Conservation (phyloP, 1,140 invertebrate species). For the Eubasilissa regina region DNA sequence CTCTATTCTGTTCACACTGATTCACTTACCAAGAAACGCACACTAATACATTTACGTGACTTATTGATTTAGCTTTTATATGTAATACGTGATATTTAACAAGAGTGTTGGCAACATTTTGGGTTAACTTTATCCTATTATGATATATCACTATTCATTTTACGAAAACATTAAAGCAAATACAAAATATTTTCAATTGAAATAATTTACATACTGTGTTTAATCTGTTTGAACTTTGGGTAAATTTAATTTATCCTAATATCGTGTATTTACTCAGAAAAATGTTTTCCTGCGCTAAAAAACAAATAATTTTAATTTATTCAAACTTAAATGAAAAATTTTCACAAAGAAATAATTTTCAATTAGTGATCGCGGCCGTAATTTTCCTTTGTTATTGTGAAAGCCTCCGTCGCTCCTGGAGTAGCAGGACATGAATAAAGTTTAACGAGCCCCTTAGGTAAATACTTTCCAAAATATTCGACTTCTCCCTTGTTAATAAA, state of each 20-base stretch:
- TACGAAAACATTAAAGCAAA: too few relatives aligned
- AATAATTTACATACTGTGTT: background rate
- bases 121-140: too few relatives aligned
- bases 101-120: too few relatives aligned
- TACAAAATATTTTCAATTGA: too few relatives aligned
- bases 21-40: too few relatives aligned
- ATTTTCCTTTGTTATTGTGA: constrained; percentile 43
- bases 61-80: too few relatives aligned
- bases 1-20: too few relatives aligned
- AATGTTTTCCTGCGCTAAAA: constrained; percentile 8
- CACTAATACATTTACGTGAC: too few relatives aligned
- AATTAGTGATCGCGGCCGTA: constrained; percentile 42
- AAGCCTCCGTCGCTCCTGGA: constrained; percentile 27
- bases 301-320: constrained; percentile 31
- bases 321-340: constrained; percentile 31
- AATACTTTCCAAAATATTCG: constrained; percentile 34
- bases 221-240: background rate
- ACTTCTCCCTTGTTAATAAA: constrained; percentile 35
- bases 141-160: too few relatives aligned
- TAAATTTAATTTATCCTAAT: background rate
- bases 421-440: constrained; percentile 42
- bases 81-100: too few relatives aligned
- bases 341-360: constrained; percentile 41
- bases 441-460: constrained; percentile 46
- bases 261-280: constrained; percentile 9